A percentile compares a stretch with the other conserved stretches of the same genome.
Conservation (phyloP, 2,888 invertebrate species). For the Heterodera filipjevi region DNA sequence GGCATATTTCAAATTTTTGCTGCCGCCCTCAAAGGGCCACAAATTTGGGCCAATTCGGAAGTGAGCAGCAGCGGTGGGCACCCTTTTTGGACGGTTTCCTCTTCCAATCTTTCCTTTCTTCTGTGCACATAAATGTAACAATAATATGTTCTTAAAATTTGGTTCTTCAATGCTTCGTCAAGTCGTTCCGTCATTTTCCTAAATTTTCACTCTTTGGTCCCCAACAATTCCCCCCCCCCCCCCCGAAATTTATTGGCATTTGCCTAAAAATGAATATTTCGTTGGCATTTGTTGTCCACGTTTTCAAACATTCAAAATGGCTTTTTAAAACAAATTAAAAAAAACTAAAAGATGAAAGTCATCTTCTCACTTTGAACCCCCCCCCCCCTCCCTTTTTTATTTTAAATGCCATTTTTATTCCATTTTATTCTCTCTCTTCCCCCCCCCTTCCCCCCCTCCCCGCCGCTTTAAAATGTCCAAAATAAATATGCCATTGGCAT, state of each 20-base stretch:
- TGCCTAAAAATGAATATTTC: too few species aligned
- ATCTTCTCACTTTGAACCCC: too few species aligned
- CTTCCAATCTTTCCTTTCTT: neutral
- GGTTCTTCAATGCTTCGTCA: neutral
- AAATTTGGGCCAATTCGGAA: slow-evolving; percentile 14
- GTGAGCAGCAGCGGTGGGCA: neutral
- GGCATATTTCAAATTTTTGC: slow-evolving; percentile 10
- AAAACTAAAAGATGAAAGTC: too few species aligned
- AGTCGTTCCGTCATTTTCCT: neutral
- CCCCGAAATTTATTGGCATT: too few species aligned
- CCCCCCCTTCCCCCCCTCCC: neutral
- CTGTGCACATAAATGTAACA: slow-evolving; percentile 1
- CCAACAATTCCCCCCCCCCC: too few species aligned
- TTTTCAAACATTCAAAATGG: too few species aligned
- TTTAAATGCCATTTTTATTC: neutral
- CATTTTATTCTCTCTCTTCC: neutral
- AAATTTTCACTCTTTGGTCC: neutral
- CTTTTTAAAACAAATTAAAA: too few species aligned
- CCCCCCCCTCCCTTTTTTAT: too few species aligned
- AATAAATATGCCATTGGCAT: neutral
- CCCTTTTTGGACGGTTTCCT: neutral
- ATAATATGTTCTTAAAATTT: neutral
- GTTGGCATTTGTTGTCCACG: too few species aligned
- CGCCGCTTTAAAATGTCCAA: neutral
- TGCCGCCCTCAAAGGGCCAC: neutral